Evolutionary conservation across 2,797 vertebrate genomes (phyloP).

Genomic region (Notolepis coatsorum): DNA sequence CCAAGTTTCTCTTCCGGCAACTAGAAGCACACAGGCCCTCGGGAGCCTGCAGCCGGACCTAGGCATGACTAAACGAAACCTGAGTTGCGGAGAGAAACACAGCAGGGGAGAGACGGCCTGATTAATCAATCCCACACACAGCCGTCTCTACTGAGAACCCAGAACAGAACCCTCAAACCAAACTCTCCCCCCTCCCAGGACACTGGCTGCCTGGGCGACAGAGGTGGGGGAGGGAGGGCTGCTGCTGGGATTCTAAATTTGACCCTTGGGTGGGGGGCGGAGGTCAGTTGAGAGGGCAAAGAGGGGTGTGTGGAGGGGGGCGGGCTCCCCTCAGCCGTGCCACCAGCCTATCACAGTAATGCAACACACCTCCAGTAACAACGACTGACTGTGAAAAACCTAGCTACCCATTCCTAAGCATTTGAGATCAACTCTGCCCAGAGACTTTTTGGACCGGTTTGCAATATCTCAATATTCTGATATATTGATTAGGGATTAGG

Average conservation of each 20-base stretch:
- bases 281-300: constrained; percentile 66
- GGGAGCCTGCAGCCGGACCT: constrained; percentile 83
- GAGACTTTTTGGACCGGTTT: constrained; percentile 8
- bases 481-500: constrained; percentile 23
- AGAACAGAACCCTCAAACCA: constrained; percentile 65
- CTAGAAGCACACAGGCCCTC: constrained; percentile 79
- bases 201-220: constrained; percentile 64
- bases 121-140: constrained; percentile 72
- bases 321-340: constrained; percentile 59
- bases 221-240: constrained; percentile 47
- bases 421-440: constrained; percentile 1
- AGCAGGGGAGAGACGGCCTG: constrained; percentile 67
- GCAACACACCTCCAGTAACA: constrained; percentile 38
- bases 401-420: constrained; percentile 13
- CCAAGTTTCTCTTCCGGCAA: constrained; percentile 80
- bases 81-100: constrained; percentile 68
- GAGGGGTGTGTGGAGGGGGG: constrained; percentile 67
- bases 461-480: neutral
- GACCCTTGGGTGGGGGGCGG: constrained; percentile 63
- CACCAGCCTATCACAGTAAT: constrained; percentile 52
- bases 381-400: neutral
- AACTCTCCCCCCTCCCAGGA: constrained; percentile 68
- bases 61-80: constrained; percentile 84
- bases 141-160: constrained; percentile 70
- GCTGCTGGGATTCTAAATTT: constrained; percentile 78